phyloP scores from a whole-genome alignment of 2,797 vertebrate species.

The Cygnus olor region DNA sequence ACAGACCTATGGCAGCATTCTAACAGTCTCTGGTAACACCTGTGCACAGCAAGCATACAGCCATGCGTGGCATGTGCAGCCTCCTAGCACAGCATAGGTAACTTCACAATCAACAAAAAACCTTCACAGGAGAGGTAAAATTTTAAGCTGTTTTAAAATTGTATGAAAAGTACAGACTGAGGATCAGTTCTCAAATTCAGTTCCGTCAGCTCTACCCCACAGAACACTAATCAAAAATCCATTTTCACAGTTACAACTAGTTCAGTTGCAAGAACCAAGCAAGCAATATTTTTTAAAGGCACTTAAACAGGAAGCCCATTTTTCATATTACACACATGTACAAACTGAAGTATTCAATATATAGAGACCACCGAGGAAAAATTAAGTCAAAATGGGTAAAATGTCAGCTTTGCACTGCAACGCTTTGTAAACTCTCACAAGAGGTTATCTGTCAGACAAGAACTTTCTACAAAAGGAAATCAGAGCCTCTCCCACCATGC shows the following conservation, averaged over 20 bases:
- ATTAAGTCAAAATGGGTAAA: background rate
- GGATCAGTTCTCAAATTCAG: background rate
- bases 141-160: background rate
- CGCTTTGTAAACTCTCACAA: background rate
- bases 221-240: background rate
- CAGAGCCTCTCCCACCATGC: background rate
- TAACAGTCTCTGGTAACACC: background rate
- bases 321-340: background rate
- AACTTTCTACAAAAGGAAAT: constrained; percentile 11
- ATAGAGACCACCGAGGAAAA: background rate
- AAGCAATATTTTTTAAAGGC: background rate
- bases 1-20: background rate
- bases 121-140: background rate
- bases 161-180: background rate
- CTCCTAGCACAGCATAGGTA: background rate
- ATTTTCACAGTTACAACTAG: background rate
- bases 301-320: background rate
- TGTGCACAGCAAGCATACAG: background rate
- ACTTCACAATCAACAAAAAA: background rate
- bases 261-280: background rate
- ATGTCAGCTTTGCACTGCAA: background rate
- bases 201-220: background rate
- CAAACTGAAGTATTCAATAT: background rate
- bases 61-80: background rate
- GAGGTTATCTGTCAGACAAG: background rate